Percentiles rank a stretch among this genome's conserved stretches.
phyloP scores from a whole-genome alignment of 2,797 vertebrate species.

The Crossoptilon crossoptilon region DNA sequence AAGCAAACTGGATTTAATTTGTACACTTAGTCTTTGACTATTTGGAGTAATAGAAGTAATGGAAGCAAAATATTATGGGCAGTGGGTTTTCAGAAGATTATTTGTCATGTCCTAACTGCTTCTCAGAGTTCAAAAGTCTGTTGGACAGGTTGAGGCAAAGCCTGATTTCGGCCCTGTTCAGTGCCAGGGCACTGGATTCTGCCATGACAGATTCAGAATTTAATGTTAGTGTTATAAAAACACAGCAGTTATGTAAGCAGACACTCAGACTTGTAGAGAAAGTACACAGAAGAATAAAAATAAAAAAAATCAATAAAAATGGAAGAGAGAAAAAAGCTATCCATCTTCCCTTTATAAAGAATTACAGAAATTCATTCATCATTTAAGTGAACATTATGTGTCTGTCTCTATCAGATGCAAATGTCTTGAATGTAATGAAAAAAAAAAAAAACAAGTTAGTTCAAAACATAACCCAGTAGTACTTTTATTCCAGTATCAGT shows the following conservation, averaged over 20 bases:
- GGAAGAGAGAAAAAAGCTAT: background rate
- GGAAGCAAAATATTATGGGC: background rate
- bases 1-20: background rate
- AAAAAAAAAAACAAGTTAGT: background rate
- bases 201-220: background rate
- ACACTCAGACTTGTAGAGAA: slow-evolving; percentile 20
- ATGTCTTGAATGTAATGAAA: slow-evolving; percentile 18
- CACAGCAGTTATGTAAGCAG: slow-evolving; percentile 26
- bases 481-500: background rate
- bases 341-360: background rate
- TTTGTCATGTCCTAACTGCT: background rate
- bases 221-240: background rate
- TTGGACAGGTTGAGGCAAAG: background rate
- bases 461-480: slow-evolving; percentile 6
- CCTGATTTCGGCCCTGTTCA: background rate
- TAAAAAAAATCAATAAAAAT: background rate
- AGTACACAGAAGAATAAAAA: slow-evolving; percentile 39
- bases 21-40: background rate
- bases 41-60: background rate
- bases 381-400: slow-evolving; percentile 36
- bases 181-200: background rate
- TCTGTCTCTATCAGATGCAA: slow-evolving; percentile 32
- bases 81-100: background rate
- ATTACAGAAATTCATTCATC: slow-evolving; percentile 46
- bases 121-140: background rate